Base-by-base conservation (phyloP, 1,140 invertebrate genomes). In the Hylyphantes graminicola region DNA sequence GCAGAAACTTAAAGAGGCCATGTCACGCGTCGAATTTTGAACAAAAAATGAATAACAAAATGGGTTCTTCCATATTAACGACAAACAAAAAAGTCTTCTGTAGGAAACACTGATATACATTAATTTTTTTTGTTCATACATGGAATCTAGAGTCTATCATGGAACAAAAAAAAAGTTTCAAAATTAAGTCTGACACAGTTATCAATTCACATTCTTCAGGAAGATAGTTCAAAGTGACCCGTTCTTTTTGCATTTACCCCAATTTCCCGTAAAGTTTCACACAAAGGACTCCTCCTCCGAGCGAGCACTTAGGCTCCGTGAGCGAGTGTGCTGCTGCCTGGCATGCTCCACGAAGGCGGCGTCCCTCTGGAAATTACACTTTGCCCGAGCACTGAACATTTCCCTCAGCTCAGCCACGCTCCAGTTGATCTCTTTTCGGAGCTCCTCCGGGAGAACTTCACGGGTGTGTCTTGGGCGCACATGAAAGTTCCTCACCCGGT, bases 361-460 rank as follows among this genome's bases (percentile, higher is more conserved):
- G 7, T 50, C 0, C 35, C 72, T 73, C 50, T 70, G 76, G n/a
- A 61, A 70, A 48, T 35, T 13, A 21, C 57, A 48, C 35, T 85
- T 53, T 12, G 53, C n/a, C 54, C 61, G n/a, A 4, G 64, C 7
- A 54, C 83, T 88, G 84, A 90, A 90, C 57, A 90, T 86, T 54
- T 87, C 87, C 50, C 90, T 67, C 15, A 90, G 85, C 64, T 89
- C 87, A 8, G 90, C 89, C 15, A 90, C 90, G 86, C 89, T 90
- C 89, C 90, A 90, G 78, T 88, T 89, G 13, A 90, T 90, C 83
- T 90, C 89, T 51, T 86, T 87, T 51, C 84, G 21, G 72, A 87
- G 84, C 7, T 89, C 87, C 53, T 85, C 87, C 12, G 87, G 85
- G 50, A 79, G 53, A 57, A 77, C 51, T 75, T 76, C 84, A 17